Conservation (phyloP, 2,888 invertebrate species). For the Pasiphila rectangulata region DNA sequence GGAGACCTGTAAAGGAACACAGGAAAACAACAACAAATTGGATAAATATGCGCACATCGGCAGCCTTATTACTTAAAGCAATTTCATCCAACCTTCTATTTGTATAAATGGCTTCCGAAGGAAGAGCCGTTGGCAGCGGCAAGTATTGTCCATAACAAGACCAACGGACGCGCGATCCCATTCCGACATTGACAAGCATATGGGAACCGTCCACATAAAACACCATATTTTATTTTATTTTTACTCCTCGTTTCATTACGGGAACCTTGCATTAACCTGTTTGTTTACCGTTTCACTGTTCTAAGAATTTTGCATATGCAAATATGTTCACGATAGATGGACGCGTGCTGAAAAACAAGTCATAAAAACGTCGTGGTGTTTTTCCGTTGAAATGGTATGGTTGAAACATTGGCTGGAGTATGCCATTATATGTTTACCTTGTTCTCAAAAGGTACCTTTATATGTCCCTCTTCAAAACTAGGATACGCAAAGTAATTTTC, state of each 20-base stretch:
- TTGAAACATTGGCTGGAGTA: neutral
- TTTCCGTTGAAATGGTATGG: slow-evolving; percentile 5
- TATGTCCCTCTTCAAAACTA: neutral
- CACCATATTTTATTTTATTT: slow-evolving; percentile 17
- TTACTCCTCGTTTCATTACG: slow-evolving; percentile 16
- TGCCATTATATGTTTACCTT: neutral
- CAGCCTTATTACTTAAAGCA: too few relatives aligned
- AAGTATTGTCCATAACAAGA: neutral
- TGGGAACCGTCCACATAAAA: slow-evolving; percentile 24
- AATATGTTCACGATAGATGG: slow-evolving; percentile 9
- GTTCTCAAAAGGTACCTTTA: neutral
- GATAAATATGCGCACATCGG: too few relatives aligned
- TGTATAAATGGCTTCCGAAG: neutral
- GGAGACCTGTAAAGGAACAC: too few relatives aligned
- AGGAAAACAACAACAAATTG: too few relatives aligned
- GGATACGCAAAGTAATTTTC: too few relatives aligned
- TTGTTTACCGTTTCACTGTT: slow-evolving; percentile 22
- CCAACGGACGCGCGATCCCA: slow-evolving; percentile 3
- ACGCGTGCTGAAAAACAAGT: slow-evolving; percentile 12
- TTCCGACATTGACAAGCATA: slow-evolving; percentile 18
- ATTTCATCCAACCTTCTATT: too few relatives aligned
- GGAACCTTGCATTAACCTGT: slow-evolving; percentile 21
- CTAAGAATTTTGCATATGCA: slow-evolving; percentile 2
- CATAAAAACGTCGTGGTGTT: slow-evolving; percentile 12
- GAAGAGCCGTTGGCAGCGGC: neutral